Evolutionary conservation across 2,888 invertebrate genomes (phyloP).

Genomic region (Erebia palarica): DNA sequence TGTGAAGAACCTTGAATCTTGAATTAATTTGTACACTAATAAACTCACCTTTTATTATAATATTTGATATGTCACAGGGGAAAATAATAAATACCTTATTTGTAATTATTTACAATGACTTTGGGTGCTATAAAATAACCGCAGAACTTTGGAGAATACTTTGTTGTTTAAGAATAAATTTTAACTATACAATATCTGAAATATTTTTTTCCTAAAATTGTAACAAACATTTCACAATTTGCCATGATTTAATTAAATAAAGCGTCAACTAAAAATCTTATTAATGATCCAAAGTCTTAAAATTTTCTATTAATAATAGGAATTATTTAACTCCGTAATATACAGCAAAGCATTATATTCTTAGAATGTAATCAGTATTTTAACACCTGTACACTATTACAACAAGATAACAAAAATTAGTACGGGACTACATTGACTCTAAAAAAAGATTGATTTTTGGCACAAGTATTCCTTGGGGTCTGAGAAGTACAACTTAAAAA

Average conservation of each 20-base stretch:
- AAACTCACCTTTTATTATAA: slow-evolving; percentile 15
- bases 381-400: slow-evolving; percentile 22
- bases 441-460: too few species aligned
- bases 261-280: too few species aligned
- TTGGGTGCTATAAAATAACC: background rate
- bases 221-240: too few species aligned
- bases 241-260: too few species aligned
- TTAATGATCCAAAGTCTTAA: too few species aligned
- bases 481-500: too few species aligned
- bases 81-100: slow-evolving; percentile 64
- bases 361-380: background rate
- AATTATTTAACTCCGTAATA: background rate
- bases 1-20: background rate
- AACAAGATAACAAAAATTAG: slow-evolving; percentile 21
- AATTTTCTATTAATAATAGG: background rate
- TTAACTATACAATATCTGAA: background rate
- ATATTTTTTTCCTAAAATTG: background rate
- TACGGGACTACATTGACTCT: too few species aligned
- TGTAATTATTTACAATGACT: slow-evolving; percentile 64
- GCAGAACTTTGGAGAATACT: background rate
- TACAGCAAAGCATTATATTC: background rate
- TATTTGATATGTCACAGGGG: slow-evolving; percentile 27
- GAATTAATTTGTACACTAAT: slow-evolving; percentile 13
- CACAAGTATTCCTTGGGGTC: too few species aligned
- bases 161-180: background rate